Base-by-base conservation (phyloP, 2,888 invertebrate species). In the Chrysina gloriosa region DNA sequence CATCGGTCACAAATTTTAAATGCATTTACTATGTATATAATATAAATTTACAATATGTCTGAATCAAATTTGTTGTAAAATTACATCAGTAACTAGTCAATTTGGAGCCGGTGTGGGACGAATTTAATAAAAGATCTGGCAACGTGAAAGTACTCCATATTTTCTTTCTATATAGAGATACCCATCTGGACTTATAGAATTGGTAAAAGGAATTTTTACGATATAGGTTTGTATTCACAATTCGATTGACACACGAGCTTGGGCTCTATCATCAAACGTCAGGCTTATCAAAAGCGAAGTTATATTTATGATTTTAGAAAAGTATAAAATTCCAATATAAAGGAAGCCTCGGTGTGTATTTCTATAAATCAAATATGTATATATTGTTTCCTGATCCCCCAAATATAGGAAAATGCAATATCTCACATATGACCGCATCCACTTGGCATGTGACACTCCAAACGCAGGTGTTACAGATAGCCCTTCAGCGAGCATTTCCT, bases 391-490 rank as follows among this genome's bases (percentile, higher is more conserved):
- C 50, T 25, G 50, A 50, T 50, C 64, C 52, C 31, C 39, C 52
- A 50, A 64, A 64, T 64, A 64, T 64, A 50, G 64, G 52, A 63
- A 63, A 67, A 68, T 67, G 69, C 70, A 70, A 73, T 73, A 72
- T 72, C 72, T 74, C 70, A 73, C 71, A 71, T 72, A 71, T 69
- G 71, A 70, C 69, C 71, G 73, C 72, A 71, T 70, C 67, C 58
- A 65, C 67, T 72, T 72, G 74, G 71, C 73, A 71, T 73, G 71
- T 72, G 74, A 74, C 74, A 74, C 70, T 66, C 50, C 25, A 67
- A 69, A 48, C 73, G 69, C 75, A 76, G 76, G 75, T 76, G 76
- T 66, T 70, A 50, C 65, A 42, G 74, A 75, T 75, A 71, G 69
- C 73, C 73, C 71, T 70, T 72, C 69, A 66, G 69, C 63, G 72